Base-by-base conservation (phyloP, 2,113 vertebrate species). In the Eclectus roratus region DNA sequence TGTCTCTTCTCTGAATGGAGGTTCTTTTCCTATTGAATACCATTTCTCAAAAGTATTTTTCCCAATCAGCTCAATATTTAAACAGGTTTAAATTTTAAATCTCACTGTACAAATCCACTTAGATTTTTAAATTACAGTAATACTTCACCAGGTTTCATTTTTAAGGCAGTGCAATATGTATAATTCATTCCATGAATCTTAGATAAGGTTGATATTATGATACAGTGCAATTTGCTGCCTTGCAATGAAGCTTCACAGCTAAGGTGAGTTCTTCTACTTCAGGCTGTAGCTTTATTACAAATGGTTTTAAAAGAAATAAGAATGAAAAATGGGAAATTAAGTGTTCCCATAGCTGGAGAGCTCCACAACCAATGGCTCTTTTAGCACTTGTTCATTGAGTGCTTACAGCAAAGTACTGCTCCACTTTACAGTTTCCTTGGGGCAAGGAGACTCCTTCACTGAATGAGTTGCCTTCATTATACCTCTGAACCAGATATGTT, bases 21-120 rank as follows among this genome's bases (percentile, higher is more conserved):
- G 91, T 96, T 91, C 39, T 71, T 94, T 97, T 97, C 83, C 91
- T 95, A 97, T 94, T 97, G 91, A 98, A 97, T 96, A 96, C 76
- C 89, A 96, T 97, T 98, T 98, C 95, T 98, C 96, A 98, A 94
- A 97, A 98, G 84, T 95, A 91, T 39, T 96, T 97, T 93, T 82
- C 58, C 58, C 79, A 94, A 98, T 97, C 96, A 95, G 73, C 55
- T 98, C 97, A 98, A 98, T 98, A 98, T 98, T 98, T 98, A 98
- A 98, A 98, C 93, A 97, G 90, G 89, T 97, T 98, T 98, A 98
- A 98, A 98, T 94, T 98, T 98, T 98, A 98, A 98, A 98, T 98
- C 97, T 98, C 86, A 90, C 94, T 95, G 91, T 98, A 98, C 96
- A 98, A 97, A 97, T 95, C 94, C 95, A 78, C 39, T 97, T 97